Evolutionary conservation across 2,113 vertebrate species (phyloP), one percentile per base, ranked within the genome.

Genomic region (Alethe castanea): DNA sequence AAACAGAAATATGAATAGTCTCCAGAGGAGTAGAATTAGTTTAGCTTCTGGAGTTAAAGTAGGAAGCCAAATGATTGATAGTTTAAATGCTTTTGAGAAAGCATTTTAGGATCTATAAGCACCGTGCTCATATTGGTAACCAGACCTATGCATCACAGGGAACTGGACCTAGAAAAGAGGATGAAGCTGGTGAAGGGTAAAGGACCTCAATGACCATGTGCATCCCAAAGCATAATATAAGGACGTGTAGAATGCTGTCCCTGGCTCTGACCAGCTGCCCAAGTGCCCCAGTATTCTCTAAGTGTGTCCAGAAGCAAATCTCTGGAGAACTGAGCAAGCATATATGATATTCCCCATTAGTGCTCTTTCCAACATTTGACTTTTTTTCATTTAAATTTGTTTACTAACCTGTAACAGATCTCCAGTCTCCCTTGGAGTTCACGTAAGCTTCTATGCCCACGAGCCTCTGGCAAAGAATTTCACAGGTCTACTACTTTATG

Each of bases 181-280:
- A 48, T n/a, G 19, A 64, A 47, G 8, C 15, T 62, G 53, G 12
- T 6, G 26, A 59, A 64, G 26, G 66, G 10, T 44, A 4, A 67
- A 73, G 42, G 40, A 47, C 29, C 33, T 52, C 1, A 5, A 1
- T 40, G n/a, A 71, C 28, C 29, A 18, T 0, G 0, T 79, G 15
- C 62, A 64, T 74, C 66, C 62, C 29, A n/a, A 52, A 66, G 33
- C 5, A 2, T 18, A 38, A 36, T 8, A 4, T 11, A 45, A 40
- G 38, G 52, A 40, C 9, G 15, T 0, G 1, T 2, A 44, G 38
- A 62, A 35, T 44, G 24, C 9, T 79, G 5, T 67, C 44, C 18
- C 26, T 62, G 38, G 17, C 59, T 88, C 52, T 62, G 52, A 54
- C 25, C 36, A 64, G 44, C 62, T 86, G 48, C 70, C 44, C 66